Evolutionary conservation across 2,888 invertebrate genomes (phyloP), one percentile per base, ranked within the genome.

Genomic region (Tetropium fuscum): DNA sequence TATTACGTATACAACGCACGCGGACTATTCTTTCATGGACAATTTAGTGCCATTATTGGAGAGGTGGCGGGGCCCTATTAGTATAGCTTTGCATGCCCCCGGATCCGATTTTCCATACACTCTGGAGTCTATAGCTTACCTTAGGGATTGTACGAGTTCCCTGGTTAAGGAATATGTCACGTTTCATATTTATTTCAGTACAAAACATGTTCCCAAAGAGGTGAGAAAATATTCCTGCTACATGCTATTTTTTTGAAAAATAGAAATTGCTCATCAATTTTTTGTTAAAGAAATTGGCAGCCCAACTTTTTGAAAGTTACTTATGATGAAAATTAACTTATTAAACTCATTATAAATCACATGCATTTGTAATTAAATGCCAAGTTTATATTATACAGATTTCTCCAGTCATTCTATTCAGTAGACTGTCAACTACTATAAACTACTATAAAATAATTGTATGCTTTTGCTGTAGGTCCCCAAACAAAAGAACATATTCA

Each of bases 1-100:
- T 69, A 87, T 96, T 66, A 96, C 96, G 0, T 95, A 95, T 77
- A 94, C 95, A 25, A 96, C 96, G 8, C 96, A 96, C 81, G 94
- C 93, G 2, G 95, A 95, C 75, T 94, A 89, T 83, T 93, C 94
- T 70, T 96, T 95, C 84, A 87, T 96, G 76, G 93, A 95, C 82
- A 96, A 97, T 82, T 85, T 95, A 73, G 87, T 90, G 79, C 93
- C 94, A 60, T 84, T 97, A 73, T 83, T 95, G 77, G 90, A 93
- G 78, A 87, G 90, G 75, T 96, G 95, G 95, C 87, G 88, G 78
- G 94, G 94, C 1, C 95, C 95, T 1, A 84, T 96, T 64, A 94
- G 94, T 75, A 85, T 96, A 71, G 93, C 94, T 2, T 86, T 96
- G 75, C 93, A 95, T 82, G 91, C 94, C 15, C 95, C 96, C 0